phyloP scores from a whole-genome alignment of 2,888 invertebrate species.

The Oscheius onirici region DNA sequence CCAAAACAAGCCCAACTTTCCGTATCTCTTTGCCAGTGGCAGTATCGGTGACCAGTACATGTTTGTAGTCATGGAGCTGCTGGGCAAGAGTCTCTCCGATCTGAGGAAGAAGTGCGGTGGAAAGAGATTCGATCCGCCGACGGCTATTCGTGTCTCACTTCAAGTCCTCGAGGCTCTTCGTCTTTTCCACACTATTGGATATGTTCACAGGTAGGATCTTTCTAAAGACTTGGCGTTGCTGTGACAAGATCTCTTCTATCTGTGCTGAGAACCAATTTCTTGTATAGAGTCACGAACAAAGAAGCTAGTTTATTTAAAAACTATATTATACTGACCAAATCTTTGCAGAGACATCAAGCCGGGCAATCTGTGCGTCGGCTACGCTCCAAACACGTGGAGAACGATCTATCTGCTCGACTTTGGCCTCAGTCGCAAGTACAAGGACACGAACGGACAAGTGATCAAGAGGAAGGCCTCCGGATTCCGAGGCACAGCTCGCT shows the following conservation, averaged over 20 bases:
- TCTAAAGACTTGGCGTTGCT: no score
- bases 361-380: no score
- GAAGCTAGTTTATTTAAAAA: background rate
- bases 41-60: background rate
- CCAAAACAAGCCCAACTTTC: slow-evolving; percentile 22
- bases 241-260: no score
- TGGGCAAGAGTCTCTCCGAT: slow-evolving; percentile 34
- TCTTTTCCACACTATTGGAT: slow-evolving; percentile 28
- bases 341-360: background rate
- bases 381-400: no score
- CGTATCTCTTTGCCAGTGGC: background rate
- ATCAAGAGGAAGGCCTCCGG: no score
- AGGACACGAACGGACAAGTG: no score
- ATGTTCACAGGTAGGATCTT: slow-evolving; percentile 19
- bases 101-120: slow-evolving; percentile 22
- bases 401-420: no score
- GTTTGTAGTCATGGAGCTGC: slow-evolving; percentile 31
- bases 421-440: no score
- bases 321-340: background rate
- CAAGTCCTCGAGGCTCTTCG: slow-evolving; percentile 25
- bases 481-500: no score
- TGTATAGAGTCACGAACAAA: no score
- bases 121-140: slow-evolving; percentile 5
- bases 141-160: slow-evolving; percentile 31
- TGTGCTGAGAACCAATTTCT: no score